Percentiles rank a stretch among this genome's conserved stretches.
These are phyloP conservation scores for Cristatella mucedo DNA, from an alignment of 2,888 invertebrate species.

Conservation along the genomic window DNA sequence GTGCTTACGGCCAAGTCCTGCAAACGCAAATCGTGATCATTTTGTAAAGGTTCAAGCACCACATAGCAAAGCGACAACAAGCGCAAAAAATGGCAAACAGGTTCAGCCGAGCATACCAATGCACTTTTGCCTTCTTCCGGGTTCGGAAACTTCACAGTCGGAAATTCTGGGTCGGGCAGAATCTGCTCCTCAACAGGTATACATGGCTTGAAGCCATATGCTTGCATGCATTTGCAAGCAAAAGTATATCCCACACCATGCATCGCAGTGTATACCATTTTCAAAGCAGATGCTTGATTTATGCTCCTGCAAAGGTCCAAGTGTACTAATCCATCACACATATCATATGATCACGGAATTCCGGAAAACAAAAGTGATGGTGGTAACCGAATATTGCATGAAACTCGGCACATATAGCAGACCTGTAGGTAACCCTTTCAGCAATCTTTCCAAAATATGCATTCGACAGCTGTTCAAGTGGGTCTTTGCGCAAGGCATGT, in stretches of 20 bases:
- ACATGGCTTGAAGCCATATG: conserved; percentile 47
- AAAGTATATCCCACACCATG: conserved; percentile 84
- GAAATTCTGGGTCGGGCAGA: conserved; percentile 84
- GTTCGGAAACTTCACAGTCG: conserved; percentile 91
- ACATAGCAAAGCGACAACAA: no score
- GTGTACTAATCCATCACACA: no score
- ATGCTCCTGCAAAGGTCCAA: no score
- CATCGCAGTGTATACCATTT: conserved; percentile 83
- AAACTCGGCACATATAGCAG: no score
- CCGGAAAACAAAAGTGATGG: no score
- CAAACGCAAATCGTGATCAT: conserved; percentile 11
- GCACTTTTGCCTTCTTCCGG: conserved; percentile 85
- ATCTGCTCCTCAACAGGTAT: conserved; percentile 48
- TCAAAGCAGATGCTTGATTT: no score
- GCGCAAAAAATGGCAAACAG: conserved; percentile 4
- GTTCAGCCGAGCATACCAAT: conserved; percentile 37
- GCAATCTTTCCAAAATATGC: conserved; percentile 47
- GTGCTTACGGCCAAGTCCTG: conserved; percentile 55
- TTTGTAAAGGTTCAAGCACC: not conserved
- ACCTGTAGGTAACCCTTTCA: conserved; percentile 5
- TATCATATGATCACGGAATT: no score
- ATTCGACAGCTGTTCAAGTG: conserved; percentile 50
- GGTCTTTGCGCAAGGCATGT: conserved; percentile 50
- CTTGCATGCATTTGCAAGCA: conserved; percentile 56
- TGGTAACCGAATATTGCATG: no score